phyloP scores from a whole-genome alignment of 2,797 vertebrate species.

The Lepidocolaptes lacrymiger region DNA sequence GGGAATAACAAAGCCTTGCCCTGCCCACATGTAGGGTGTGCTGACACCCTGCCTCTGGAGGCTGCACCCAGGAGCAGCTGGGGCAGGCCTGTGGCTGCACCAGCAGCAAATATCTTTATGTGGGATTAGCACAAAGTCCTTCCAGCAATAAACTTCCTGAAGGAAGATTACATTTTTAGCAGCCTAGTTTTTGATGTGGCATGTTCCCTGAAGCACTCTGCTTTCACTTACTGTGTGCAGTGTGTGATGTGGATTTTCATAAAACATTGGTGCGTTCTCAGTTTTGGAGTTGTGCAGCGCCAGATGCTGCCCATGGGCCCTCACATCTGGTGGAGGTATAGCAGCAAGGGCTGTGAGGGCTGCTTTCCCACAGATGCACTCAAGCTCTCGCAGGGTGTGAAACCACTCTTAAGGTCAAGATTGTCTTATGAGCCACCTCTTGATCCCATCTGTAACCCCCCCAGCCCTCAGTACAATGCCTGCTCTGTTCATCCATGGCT shows the following conservation, averaged over 20 bases:
- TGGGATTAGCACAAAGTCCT: not conserved
- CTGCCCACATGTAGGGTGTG: not conserved
- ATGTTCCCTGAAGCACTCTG: not conserved
- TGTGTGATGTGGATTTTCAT: slow-evolving; percentile 11
- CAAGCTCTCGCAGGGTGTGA: not conserved
- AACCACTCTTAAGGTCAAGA: not conserved
- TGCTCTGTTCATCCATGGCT: not conserved
- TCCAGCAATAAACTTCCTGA: not conserved
- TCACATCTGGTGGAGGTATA: slow-evolving; percentile 41
- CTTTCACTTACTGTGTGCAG: slow-evolving; percentile 21
- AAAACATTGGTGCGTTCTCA: not conserved
- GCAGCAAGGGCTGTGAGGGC: accelerated
- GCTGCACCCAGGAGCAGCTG: accelerated
- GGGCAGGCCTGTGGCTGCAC: not conserved
- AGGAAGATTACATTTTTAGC: slow-evolving; percentile 8
- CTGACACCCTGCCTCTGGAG: accelerated
- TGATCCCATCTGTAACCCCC: slow-evolving; percentile 21
- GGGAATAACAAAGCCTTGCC: not conserved
- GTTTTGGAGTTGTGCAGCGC: not conserved
- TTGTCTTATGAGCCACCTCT: slow-evolving; percentile 18
- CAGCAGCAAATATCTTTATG: not conserved
- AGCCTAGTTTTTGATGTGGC: slow-evolving; percentile 21
- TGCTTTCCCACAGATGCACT: not conserved
- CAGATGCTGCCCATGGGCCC: slow-evolving; percentile 28
- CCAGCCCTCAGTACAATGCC: not conserved